Evolutionary conservation across 2,888 invertebrate species (phyloP), one percentile per base, ranked within the genome.

Genomic region (Lobophora halterata): DNA sequence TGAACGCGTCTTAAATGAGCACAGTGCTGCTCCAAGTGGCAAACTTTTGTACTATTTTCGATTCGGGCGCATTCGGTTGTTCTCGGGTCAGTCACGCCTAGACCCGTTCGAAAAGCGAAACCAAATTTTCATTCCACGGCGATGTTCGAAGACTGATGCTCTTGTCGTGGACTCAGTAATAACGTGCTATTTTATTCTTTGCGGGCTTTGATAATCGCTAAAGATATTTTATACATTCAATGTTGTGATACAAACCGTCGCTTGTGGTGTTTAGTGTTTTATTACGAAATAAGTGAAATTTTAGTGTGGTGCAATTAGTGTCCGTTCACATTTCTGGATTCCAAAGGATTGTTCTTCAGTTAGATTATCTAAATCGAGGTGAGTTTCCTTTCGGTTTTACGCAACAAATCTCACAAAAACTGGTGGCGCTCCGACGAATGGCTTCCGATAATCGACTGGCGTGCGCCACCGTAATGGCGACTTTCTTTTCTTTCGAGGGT

Each of bases 71-170:
- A 46, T 62, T 87, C 86, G 86, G 82, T 49, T 69, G 58, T 65
- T 56, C 58, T 85, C 86, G 85, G 74, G 54, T 62, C 76, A 85
- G 86, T 86, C 86, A 86, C 86, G 86, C 86, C 86, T 86, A 85
- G 82, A 85, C 83, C 82, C 80, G 86, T 83, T 83, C 82, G 76
- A 78, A 81, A 85, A 85, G 79, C 80, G 85, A 85, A 86, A 80
- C 79, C 66, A 65, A 74, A 74, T 62, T n/a, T n/a, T 85, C 86
- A 85, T 85, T 87, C 80, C 82, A 81, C 79, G 81, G 80, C 83
- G 79, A 85, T 80, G 80, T 78, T 74, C 77, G 75, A 77, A 80
- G 79, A 82, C 81, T 86, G 86, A 86, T 79, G 79, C 85, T 81
- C 83, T 79, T 81, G 79, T 82, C 83, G 82, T 79, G 79, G 69